Evolutionary conservation across 2,888 invertebrate species (phyloP).

Genomic region (Chrysina gloriosa): DNA sequence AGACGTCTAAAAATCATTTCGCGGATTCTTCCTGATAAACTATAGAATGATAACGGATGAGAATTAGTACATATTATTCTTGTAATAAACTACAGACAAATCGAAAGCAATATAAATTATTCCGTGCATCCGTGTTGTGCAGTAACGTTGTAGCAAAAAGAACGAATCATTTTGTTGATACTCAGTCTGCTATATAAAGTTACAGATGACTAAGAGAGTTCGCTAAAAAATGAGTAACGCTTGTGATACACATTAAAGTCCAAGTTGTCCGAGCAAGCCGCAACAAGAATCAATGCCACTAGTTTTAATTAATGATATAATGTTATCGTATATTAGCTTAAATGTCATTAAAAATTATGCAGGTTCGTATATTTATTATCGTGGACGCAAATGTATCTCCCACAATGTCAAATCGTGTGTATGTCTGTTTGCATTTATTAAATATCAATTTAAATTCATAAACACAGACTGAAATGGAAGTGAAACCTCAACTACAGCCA

Average conservation of each 20-base stretch:
- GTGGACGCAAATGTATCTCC: slow-evolving; percentile 2
- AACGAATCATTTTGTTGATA: neutral
- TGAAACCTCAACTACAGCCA: neutral
- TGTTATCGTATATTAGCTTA: slow-evolving; percentile 9
- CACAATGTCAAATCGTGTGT: slow-evolving; percentile 2
- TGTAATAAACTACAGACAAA: too few relatives aligned
- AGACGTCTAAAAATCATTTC: too few relatives aligned
- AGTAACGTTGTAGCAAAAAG: too few relatives aligned
- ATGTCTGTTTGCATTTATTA: slow-evolving; percentile 7
- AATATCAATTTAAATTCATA: slow-evolving; percentile 27
- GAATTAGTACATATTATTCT: too few relatives aligned
- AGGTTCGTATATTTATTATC: slow-evolving; percentile 11
- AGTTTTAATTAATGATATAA: slow-evolving; percentile 18
- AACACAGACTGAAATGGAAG: slow-evolving; percentile 15
- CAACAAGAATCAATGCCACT: slow-evolving; percentile 8
- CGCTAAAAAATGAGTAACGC: slow-evolving; percentile 1
- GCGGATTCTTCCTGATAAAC: too few relatives aligned
- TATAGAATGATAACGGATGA: too few relatives aligned
- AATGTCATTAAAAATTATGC: slow-evolving; percentile 27
- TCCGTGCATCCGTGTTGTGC: too few relatives aligned
- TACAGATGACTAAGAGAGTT: neutral
- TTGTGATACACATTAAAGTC: neutral
- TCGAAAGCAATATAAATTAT: too few relatives aligned
- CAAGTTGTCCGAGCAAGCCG: neutral
- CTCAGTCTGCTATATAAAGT: neutral